Conservation (phyloP, 1,140 invertebrate species). For the Musca domestica region DNA sequence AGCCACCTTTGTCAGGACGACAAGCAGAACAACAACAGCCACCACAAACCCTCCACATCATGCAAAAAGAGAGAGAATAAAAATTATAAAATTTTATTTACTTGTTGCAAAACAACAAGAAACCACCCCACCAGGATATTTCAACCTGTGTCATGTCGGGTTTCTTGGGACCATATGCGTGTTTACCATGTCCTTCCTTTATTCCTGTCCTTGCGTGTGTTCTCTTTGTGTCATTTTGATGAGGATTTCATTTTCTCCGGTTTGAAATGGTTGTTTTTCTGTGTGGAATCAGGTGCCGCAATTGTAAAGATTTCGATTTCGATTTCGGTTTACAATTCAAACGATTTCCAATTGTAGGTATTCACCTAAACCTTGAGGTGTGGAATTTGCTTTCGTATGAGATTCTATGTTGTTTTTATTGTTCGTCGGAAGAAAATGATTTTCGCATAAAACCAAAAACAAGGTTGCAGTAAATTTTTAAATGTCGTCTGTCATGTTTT, state of each 20-base stretch:
- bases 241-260: neutral
- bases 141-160: neutral
- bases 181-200: neutral
- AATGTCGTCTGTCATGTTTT: neutral
- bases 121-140: too few relatives aligned
- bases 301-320: conserved; percentile 27
- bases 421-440: too few relatives aligned
- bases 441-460: too few relatives aligned
- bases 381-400: neutral
- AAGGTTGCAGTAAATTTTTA: neutral
- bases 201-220: neutral
- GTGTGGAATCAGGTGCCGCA: conserved; percentile 31
- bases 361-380: neutral
- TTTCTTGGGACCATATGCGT: neutral
- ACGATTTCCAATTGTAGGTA: conserved; percentile 15
- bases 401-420: too few relatives aligned
- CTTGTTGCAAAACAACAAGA: neutral
- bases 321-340: conserved; percentile 22
- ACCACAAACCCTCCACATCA: conserved; percentile 3
- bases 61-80: neutral
- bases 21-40: neutral
- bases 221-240: neutral
- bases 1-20: neutral
- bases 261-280: neutral
- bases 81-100: conserved; percentile 15